Base-by-base conservation (phyloP, 2,113 vertebrate genomes). In the Acanthochromis polyacanthus region DNA sequence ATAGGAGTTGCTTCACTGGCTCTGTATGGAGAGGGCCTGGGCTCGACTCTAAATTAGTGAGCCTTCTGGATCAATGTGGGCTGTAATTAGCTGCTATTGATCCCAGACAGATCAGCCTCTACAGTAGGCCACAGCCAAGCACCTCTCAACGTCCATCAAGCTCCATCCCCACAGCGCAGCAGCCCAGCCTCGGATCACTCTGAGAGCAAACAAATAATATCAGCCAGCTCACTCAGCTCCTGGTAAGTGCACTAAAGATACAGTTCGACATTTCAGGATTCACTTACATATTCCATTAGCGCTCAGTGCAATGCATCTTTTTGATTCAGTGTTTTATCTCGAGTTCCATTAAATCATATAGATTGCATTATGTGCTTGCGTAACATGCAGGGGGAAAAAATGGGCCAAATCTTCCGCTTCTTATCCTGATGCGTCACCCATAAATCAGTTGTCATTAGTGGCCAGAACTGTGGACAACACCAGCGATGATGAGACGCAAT, bases 71-170 rank as follows among this genome's bases (percentile, higher is more conserved):
- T 93, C 91, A 94, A 94, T 95, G 91, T 84, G 84, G 83, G 84
- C 84, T 89, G 89, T 95, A 95, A 95, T 95, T 94, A 94, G 95
- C 92, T 90, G 71, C 78, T 93, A 94, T 95, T 93, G 95, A 95
- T 94, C 86, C 63, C 46, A 81, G 90, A 88, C 82, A 86, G 91
- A 93, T 93, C 90, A 92, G 92, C 92, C 89, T 87, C 86, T 90
- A 93, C 88, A 86, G 91, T 87, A 89, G 90, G 89, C 90, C 89
- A 90, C 89, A 86, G 89, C 85, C 88, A 90, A 90, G 87, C 88
- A 87, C 90, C 86, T 90, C 88, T 89, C 88, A 82, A 88, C 52
- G 86, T 91, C 87, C 89, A 91, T 93, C 90, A 91, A 84, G 79
- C 82, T 64, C 63, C 82, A 80, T 75, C 73, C 82, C 81, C 70